These are phyloP conservation scores for Apaloderma vittatum DNA, from an alignment of 2,113 vertebrate species.

Conservation along the genomic window DNA sequence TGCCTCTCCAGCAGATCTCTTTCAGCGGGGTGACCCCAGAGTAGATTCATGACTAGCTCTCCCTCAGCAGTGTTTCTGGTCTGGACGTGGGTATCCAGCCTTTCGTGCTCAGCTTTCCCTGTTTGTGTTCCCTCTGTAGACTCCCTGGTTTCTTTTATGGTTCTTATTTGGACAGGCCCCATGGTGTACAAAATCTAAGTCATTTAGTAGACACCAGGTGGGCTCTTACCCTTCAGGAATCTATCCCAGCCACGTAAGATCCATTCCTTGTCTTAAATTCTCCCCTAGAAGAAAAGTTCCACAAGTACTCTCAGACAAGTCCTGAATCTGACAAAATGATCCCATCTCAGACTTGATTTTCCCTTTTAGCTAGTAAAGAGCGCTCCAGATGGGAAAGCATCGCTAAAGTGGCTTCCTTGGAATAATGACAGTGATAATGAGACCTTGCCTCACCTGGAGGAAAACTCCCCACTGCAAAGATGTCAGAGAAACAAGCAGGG, in stretches of 20 bases:
- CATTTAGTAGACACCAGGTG: not conserved
- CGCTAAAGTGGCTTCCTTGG: not conserved
- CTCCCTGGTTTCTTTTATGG: not conserved
- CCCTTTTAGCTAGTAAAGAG: not conserved
- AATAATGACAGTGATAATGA: not conserved
- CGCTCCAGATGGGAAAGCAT: slow-evolving; percentile 34
- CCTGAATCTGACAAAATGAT: not conserved
- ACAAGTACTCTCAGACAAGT: not conserved
- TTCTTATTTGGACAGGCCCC: not conserved
- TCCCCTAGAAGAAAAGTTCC: not conserved
- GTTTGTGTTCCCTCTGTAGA: not conserved
- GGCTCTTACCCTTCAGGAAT: not conserved
- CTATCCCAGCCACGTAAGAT: not conserved
- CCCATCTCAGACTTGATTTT: not conserved
- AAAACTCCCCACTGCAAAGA: not conserved
- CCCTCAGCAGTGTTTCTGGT: not conserved
- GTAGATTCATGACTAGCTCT: rapidly evolving
- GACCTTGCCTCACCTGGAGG: slow-evolving; percentile 4
- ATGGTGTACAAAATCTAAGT: not conserved
- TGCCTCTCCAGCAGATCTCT: not conserved
- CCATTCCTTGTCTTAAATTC: not conserved
- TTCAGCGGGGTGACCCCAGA: too few relatives aligned
- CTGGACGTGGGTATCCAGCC: not conserved
- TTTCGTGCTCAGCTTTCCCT: not conserved
- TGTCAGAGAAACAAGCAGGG: not conserved